phyloP scores from a whole-genome alignment of 2,797 vertebrate genomes.

The Caiman crocodilus region DNA sequence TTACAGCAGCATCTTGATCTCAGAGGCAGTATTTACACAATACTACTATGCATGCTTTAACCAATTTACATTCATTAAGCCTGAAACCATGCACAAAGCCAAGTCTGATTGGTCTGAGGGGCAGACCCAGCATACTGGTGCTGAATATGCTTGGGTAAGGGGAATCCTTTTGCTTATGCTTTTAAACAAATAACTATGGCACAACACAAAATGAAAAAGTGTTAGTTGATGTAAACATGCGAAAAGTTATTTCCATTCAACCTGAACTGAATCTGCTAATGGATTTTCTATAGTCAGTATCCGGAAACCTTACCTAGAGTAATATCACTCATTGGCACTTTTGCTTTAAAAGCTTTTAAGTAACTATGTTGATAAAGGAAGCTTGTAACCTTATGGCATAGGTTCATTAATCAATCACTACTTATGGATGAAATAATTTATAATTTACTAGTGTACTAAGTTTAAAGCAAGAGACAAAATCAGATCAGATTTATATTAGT shows the following conservation, averaged over 20 bases:
- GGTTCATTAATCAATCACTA: background rate
- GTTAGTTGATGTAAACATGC: background rate
- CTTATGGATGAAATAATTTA: background rate
- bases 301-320: background rate
- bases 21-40: conserved; percentile 1
- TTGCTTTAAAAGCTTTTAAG: background rate
- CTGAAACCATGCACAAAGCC: background rate
- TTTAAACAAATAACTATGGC: background rate
- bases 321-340: background rate
- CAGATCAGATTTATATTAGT: conserved; percentile 34
- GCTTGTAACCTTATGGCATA: background rate
- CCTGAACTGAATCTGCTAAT: background rate
- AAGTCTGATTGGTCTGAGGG: background rate
- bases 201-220: background rate
- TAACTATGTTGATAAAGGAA: accelerated
- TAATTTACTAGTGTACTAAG: background rate
- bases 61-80: background rate
- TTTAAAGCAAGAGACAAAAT: conserved; percentile 24
- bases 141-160: background rate
- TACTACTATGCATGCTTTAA: background rate
- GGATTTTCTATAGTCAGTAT: background rate
- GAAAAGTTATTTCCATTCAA: background rate
- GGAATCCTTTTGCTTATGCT: background rate
- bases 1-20: background rate
- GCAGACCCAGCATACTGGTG: accelerated